These are phyloP conservation scores for Apodemia hepburni DNA, from an alignment of 2,888 invertebrate genomes.

Conservation along the genomic window DNA sequence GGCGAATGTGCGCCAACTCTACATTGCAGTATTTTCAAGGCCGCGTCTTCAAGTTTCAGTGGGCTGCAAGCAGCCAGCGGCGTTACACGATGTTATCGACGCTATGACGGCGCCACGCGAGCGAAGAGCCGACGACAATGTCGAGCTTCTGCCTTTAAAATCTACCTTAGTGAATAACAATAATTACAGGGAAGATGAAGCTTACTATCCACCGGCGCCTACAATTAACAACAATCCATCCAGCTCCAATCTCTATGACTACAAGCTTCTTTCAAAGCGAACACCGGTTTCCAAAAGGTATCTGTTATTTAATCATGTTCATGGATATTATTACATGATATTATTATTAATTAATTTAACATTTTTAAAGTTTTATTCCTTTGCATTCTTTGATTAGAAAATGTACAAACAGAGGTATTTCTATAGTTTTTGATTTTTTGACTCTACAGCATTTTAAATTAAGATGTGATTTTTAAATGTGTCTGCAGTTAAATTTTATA, in stretches of 20 bases:
- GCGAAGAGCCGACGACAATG: constrained; percentile 54
- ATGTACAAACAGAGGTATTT: background rate
- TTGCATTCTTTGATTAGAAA: background rate
- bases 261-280: constrained; percentile 68
- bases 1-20: constrained; percentile 24
- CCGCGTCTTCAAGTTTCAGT: constrained; percentile 39
- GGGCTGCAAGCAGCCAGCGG: constrained; percentile 59
- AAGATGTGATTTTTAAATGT: background rate
- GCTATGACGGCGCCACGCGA: constrained; percentile 65
- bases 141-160: constrained; percentile 68
- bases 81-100: constrained; percentile 52
- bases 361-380: background rate
- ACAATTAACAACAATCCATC: constrained; percentile 57
- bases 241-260: constrained; percentile 60
- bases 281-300: constrained; percentile 76
- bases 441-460: background rate
- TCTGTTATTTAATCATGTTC: constrained; percentile 28
- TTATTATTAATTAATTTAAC: background rate
- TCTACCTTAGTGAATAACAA: constrained; percentile 70
- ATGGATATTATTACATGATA: background rate
- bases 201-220: constrained; percentile 60
- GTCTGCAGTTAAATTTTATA: background rate
- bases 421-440: background rate
- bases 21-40: constrained; percentile 42
- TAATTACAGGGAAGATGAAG: constrained; percentile 62